Base-by-base conservation (phyloP, 2,113 vertebrate species). In the Rhinolophus sinicus region DNA sequence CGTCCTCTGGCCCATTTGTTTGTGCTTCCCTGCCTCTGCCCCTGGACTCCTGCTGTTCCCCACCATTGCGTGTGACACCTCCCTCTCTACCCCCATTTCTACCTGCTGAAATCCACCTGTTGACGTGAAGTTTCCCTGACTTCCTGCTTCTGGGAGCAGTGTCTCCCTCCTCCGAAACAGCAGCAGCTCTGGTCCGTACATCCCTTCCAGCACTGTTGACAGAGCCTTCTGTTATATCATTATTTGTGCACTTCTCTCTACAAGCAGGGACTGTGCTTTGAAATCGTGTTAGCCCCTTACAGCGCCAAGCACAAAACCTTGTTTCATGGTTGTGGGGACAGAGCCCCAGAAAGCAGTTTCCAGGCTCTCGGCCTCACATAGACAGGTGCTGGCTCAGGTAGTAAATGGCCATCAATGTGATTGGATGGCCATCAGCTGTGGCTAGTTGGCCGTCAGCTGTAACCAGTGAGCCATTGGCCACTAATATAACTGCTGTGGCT, bases 11-110 rank as follows among this genome's bases (percentile, higher is more conserved):
- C 28, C 19, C 38, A 3, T 28, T 11, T 22, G 26, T 2, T 44
- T 5, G 1, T 5, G 1, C 24, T 65, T 44, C 3, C 14, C 54
- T 13, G 13, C 13, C 1, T 24, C 58, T 40, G 4, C 8, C 12
- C 7, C 22, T 28, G 35, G 1, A 8, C 14, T 2, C n/a, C 52
- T 0, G 1, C 2, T 0, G 0, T 24, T 38, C 9, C 4, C 22
- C 35, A 1, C 50, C 62, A 40, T 28, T 16, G 13, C 12, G 5
- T 10, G 30, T 3, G 15, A 21, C 14, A 22, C 35, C 15, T 5
- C 47, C 56, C 16, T 28, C 10, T 35, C 5, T 14, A 1, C 58
- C 26, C 8, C 1, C 0, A 6, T 35, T 21, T 38, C 38, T 2
- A 6, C 30, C 77, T 18, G 1, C 16, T 15, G n/a, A 33, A 15